Evolutionary conservation across 2,888 invertebrate species (phyloP).

Genomic region (Aproaerema taeniolella): DNA sequence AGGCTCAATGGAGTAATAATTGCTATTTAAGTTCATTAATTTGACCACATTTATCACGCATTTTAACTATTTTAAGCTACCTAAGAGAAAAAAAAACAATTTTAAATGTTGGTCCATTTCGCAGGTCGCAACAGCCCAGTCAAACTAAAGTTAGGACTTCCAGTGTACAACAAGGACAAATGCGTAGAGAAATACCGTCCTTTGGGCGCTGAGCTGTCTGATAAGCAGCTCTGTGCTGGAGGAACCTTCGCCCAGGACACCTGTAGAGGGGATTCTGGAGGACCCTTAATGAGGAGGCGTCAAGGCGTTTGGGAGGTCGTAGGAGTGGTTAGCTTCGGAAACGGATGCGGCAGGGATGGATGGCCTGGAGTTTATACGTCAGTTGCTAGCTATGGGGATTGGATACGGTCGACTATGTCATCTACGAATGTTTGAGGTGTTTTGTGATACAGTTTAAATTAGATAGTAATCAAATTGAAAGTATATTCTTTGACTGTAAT

Average conservation of each 20-base stretch:
- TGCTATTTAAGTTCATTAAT: no score
- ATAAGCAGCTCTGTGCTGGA: conserved; percentile 83
- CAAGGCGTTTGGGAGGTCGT: conserved; percentile 75
- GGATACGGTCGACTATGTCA: conserved; percentile 71
- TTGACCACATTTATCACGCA: no score
- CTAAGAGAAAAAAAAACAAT: no score
- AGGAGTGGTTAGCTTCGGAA: conserved; percentile 83
- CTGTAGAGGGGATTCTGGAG: conserved; percentile 87
- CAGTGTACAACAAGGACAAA: conserved; percentile 67
- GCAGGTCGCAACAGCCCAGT: conserved; percentile 72
- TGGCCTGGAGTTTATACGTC: conserved; percentile 84
- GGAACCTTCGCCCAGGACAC: conserved; percentile 82
- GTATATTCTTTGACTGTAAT: no score
- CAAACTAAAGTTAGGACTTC: conserved; percentile 80
- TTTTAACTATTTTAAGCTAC: no score
- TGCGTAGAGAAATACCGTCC: conserved; percentile 72
- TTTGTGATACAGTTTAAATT: no score
- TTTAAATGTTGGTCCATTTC: no score
- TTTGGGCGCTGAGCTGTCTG: conserved; percentile 64
- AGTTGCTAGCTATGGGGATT: conserved; percentile 77
- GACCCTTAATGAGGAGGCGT: conserved; percentile 81
- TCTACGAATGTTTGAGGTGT: conserved; percentile 35
- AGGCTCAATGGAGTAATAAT: no score
- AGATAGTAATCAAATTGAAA: no score
- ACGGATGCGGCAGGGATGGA: conserved; percentile 80